These are phyloP conservation scores for Hoplodrina ambigua DNA, from an alignment of 2,888 invertebrate genomes.

Conservation along the genomic window DNA sequence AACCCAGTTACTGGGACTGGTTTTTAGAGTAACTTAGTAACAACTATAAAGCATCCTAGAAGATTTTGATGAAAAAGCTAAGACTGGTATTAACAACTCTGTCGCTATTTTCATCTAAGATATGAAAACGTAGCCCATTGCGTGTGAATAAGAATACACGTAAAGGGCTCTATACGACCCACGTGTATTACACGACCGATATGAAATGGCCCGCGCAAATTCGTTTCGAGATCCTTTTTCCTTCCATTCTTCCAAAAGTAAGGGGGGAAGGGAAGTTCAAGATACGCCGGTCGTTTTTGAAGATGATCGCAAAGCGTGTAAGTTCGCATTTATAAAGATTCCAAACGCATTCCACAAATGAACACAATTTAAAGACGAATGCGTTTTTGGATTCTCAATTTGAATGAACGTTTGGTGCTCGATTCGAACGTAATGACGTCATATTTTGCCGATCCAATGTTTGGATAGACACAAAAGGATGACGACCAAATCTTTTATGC, in stretches of 20 bases:
- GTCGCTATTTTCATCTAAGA: conserved; percentile 60
- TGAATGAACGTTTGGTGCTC: conserved; percentile 78
- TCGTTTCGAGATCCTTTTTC: conserved; percentile 53
- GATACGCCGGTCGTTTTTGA: conserved; percentile 67
- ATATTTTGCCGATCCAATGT: conserved; percentile 73
- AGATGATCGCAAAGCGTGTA: conserved; percentile 74
- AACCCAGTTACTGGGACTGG: no score
- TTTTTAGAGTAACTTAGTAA: no score
- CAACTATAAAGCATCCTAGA: neutral
- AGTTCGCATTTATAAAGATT: conserved; percentile 88
- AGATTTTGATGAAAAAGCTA: neutral
- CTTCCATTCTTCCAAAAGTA: conserved; percentile 53
- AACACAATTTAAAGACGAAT: conserved; percentile 89
- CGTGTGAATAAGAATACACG: conserved; percentile 83
- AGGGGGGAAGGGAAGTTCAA: conserved; percentile 64
- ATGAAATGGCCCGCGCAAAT: conserved; percentile 70
- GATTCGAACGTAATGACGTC: conserved; percentile 80
- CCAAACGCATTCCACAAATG: conserved; percentile 86
- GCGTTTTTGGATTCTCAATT: conserved; percentile 83
- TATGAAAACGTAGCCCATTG: conserved; percentile 75
- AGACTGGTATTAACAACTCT: conserved; percentile 61
- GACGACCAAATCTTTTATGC: conserved; percentile 31
- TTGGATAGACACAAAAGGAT: conserved; percentile 50
- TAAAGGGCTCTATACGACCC: conserved; percentile 75
- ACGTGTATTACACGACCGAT: conserved; percentile 74